These are phyloP conservation scores for Protobothrops mucrosquamatus DNA, from an alignment of 2,113 vertebrate genomes.

Conservation along the genomic window DNA sequence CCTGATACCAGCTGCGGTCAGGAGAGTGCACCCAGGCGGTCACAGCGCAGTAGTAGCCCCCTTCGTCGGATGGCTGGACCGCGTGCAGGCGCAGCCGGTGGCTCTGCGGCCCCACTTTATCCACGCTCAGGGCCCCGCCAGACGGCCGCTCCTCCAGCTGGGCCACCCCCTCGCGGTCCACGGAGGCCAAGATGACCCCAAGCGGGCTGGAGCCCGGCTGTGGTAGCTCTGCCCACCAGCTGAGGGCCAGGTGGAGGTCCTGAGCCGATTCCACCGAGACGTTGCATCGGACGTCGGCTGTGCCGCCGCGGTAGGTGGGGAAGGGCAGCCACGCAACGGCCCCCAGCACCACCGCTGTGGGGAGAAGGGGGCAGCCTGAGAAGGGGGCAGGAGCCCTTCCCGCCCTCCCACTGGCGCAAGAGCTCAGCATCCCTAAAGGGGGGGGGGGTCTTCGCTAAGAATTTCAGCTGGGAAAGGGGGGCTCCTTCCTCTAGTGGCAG, in stretches of 20 bases:
- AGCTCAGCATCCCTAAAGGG: not conserved
- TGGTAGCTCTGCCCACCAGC: conserved; percentile 71
- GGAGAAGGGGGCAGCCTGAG: not conserved
- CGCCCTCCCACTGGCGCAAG: not conserved
- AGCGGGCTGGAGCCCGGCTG: conserved; percentile 25
- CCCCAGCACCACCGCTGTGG: conserved; percentile 73
- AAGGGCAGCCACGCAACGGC: conserved; percentile 68
- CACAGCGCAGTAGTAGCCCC: conserved; percentile 77
- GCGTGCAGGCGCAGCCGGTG: conserved; percentile 80
- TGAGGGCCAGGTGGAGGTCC: conserved; percentile 70
- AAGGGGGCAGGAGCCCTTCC: not conserved
- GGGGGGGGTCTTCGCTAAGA: not conserved
- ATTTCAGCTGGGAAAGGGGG: not conserved
- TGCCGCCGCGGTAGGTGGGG: conserved; percentile 77
- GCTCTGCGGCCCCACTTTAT: conserved; percentile 70
- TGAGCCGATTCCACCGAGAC: conserved; percentile 72
- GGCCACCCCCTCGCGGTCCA: conserved; percentile 73
- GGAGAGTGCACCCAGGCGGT: conserved; percentile 81
- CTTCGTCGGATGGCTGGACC: conserved; percentile 74
- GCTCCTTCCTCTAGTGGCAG: not conserved
- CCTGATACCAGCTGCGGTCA: conserved; percentile 81
- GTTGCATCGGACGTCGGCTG: conserved; percentile 80
- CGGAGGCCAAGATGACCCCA: conserved; percentile 58
- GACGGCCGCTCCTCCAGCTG: conserved; percentile 49
- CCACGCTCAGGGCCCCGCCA: conserved; percentile 74